A percentile compares a stretch with the other conserved stretches of the same genome.
Conservation (phyloP, 64 coral and sea anemone species). For the Pocillopora verrucosa region DNA sequence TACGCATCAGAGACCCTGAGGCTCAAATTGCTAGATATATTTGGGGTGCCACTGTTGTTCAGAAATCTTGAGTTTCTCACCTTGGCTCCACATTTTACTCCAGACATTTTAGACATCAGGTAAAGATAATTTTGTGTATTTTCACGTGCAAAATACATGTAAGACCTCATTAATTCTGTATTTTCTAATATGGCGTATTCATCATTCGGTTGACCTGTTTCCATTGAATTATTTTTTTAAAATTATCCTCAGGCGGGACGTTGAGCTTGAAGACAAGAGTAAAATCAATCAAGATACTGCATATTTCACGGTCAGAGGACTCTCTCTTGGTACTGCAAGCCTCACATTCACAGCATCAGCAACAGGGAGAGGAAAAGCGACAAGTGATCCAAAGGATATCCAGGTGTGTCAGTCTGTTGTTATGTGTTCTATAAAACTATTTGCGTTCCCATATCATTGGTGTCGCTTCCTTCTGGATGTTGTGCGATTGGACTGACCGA, state of each 20-base stretch:
- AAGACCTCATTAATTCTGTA: neutral
- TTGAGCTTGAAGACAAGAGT: slow-evolving; percentile 14
- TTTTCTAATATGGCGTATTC: neutral
- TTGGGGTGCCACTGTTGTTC: slow-evolving; percentile 73
- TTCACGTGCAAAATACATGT: neutral
- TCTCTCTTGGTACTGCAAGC: slow-evolving; percentile 85
- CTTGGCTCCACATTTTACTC: slow-evolving; percentile 74
- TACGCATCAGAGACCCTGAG: slow-evolving; percentile 57
- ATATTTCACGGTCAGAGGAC: slow-evolving; percentile 70
- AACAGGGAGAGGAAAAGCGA: slow-evolving; percentile 61
- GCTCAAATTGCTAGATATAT: slow-evolving; percentile 75
- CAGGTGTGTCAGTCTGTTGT: slow-evolving; percentile 38
- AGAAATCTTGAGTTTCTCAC: slow-evolving; percentile 63
- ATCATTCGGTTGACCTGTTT: neutral
- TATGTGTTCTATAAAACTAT: neutral
- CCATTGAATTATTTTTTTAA: neutral
- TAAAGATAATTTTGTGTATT: slow-evolving; percentile 20
- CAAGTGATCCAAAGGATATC: slow-evolving; percentile 89
- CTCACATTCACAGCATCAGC: slow-evolving; percentile 81
- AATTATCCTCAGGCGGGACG: slow-evolving; percentile 23
- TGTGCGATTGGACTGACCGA: too few relatives aligned
- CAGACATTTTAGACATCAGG: slow-evolving; percentile 87
- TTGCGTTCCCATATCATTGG: neutral
- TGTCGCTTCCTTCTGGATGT: too few relatives aligned
- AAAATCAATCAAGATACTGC: slow-evolving; percentile 63